Evolutionary conservation across 2,888 invertebrate species (phyloP).

Genomic region (Erebia aethiops): DNA sequence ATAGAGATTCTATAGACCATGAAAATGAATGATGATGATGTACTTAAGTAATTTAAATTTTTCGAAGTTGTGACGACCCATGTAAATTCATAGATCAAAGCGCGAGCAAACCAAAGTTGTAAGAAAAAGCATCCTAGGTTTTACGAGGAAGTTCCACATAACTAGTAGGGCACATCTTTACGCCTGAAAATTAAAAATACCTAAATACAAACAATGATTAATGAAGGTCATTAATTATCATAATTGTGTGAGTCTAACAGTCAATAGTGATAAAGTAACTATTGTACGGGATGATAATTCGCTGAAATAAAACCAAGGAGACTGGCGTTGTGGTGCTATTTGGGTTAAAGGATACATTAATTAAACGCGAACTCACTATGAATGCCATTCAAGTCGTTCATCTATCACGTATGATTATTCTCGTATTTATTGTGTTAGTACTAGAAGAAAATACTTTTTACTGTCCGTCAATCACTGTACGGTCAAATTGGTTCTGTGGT

Average conservation of each 20-base stretch:
- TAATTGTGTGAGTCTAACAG: neutral
- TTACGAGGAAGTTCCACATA: neutral
- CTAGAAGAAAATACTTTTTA: no score
- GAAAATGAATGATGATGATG: no score
- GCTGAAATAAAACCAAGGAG: constrained; percentile 43
- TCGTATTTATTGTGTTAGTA: neutral
- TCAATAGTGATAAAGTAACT: constrained; percentile 5
- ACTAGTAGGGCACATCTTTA: neutral
- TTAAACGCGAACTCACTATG: constrained; percentile 34
- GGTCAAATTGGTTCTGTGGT: no score
- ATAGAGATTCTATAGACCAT: no score
- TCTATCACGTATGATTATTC: neutral
- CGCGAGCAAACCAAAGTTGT: neutral
- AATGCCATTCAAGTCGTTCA: constrained; percentile 25
- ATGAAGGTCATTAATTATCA: constrained; percentile 9
- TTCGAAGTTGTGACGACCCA: no score
- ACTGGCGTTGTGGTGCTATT: constrained; percentile 44
- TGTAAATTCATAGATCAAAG: neutral
- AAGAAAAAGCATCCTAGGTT: neutral
- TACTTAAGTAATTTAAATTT: no score
- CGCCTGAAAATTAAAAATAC: neutral
- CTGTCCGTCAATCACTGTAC: no score
- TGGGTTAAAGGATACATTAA: constrained; percentile 50
- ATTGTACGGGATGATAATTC: constrained; percentile 25
- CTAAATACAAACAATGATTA: neutral